Conservation (phyloP, 2,888 invertebrate genomes). For the Pseudoips prasinana region DNA sequence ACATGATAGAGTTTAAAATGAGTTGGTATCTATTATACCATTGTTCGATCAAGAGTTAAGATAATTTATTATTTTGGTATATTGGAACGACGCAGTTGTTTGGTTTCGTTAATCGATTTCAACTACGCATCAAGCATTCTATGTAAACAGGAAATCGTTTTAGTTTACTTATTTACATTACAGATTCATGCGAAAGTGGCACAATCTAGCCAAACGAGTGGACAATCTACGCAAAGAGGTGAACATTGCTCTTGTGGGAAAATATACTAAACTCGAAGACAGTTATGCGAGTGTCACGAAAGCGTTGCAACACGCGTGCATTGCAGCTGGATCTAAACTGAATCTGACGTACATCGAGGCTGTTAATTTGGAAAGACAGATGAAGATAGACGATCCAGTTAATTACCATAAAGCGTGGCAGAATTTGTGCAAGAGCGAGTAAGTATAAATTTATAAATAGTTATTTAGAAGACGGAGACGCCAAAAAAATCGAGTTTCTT, state of each 20-base stretch:
- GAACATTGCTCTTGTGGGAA: constrained; percentile 95
- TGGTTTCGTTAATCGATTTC: too few species aligned
- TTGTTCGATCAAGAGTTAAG: too few species aligned
- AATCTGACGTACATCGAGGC: constrained; percentile 96
- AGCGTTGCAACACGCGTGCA: constrained; percentile 95
- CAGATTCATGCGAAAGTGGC: constrained; percentile 94
- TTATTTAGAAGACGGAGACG: neutral
- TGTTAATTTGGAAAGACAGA: constrained; percentile 90
- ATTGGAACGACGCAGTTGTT: too few species aligned
- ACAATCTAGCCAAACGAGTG: constrained; percentile 91
- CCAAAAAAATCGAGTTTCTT: too few species aligned
- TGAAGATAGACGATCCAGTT: constrained; percentile 88
- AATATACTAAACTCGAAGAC: constrained; percentile 97
- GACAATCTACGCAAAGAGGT: constrained; percentile 93
- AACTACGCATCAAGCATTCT: too few species aligned
- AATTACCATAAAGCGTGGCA: constrained; percentile 97
- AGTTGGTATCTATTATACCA: too few species aligned
- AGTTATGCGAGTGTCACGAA: constrained; percentile 98
- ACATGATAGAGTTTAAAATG: too few species aligned
- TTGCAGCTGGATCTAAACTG: constrained; percentile 91
- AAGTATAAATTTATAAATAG: constrained; percentile 69
- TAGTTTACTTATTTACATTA: constrained; percentile 18
- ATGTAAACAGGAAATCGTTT: too few species aligned
- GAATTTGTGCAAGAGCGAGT: constrained; percentile 92
- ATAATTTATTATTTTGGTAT: too few species aligned